Base-by-base conservation (phyloP, 1,140 invertebrate species). In the Aphaenogaster ashmeadi region DNA sequence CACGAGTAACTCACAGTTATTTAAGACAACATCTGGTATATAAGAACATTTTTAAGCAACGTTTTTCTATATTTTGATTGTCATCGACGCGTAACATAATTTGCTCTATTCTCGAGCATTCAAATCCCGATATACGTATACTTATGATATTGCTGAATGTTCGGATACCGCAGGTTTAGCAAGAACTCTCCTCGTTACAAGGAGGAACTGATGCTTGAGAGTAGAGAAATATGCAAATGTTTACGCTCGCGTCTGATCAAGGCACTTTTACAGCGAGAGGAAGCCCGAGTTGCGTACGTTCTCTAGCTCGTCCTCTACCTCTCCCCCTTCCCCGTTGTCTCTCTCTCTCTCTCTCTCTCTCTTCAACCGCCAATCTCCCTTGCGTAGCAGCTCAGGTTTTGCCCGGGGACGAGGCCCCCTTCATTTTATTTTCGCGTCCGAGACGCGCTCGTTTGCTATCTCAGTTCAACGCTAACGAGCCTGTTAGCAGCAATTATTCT, bases 401-500 rank as follows among this genome's bases (percentile, higher is more conserved):
- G 88, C 78, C 78, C 60, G 60, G 77, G 88, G 77, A 92, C 58
- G 67, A 85, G 47, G 21, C 38, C 67, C 86, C 47, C 44, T 87
- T 92, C 87, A 78, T 93, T 95, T 94, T 94, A 92, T 92, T 92
- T 93, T 92, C 90, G 81, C 90, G 86, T 92, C 66, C 86, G 77
- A 86, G 91, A 72, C 88, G 88, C 91, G 81, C 93, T 94, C 92
- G 93, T 93, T 94, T 93, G 93, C 94, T 93, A 94, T 94, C 93
- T 92, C 92, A 89, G 93, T 94, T 89, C 67, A 94, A 93, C 94
- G 94, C 93, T 95, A 95, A 95, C 95, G 94, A 95, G 94, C 92
- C 94, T 95, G 94, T 95, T 95, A 95, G 94, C 94, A 93, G 93
- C 94, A 95, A 95, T 95, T 95, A 95, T 95, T 95, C 94, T 95